These are phyloP conservation scores for Diarsia brunnea DNA, from an alignment of 2,888 invertebrate genomes.

Conservation along the genomic window DNA sequence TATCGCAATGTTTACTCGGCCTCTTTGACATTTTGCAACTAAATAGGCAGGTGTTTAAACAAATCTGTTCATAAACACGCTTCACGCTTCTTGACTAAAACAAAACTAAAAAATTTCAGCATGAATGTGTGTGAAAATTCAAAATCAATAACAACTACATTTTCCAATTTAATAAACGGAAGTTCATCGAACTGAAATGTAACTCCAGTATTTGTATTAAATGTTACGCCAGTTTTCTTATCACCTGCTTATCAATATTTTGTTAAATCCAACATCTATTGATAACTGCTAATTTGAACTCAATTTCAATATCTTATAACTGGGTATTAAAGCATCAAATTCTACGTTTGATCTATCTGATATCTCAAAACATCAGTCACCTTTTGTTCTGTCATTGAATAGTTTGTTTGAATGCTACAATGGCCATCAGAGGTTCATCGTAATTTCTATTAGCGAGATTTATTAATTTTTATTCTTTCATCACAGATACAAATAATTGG, in stretches of 20 bases:
- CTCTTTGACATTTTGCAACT: slow-evolving; percentile 9
- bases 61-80: slow-evolving; percentile 1
- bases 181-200: slow-evolving; percentile 86
- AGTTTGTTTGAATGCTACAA: slow-evolving; percentile 64
- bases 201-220: slow-evolving; percentile 68
- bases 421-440: slow-evolving; percentile 39
- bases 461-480: slow-evolving; percentile 29
- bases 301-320: slow-evolving; percentile 29
- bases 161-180: slow-evolving; percentile 84
- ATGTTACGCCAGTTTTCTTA: slow-evolving; percentile 77
- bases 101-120: slow-evolving; percentile 4
- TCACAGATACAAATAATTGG: slow-evolving; percentile 44
- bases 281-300: slow-evolving; percentile 59
- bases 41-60: slow-evolving; percentile 25
- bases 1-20: slow-evolving; percentile 18
- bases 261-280: slow-evolving; percentile 71
- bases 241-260: slow-evolving; percentile 80
- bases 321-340: slow-evolving; percentile 7
- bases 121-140: too few species aligned
- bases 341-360: slow-evolving; percentile 23
- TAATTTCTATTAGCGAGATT: slow-evolving; percentile 48
- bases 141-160: slow-evolving; percentile 77
- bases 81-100: neutral
- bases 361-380: slow-evolving; percentile 60
- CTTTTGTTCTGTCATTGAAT: slow-evolving; percentile 64